These are phyloP conservation scores for Lota lota DNA, from an alignment of 2,113 vertebrate species.

Conservation along the genomic window DNA sequence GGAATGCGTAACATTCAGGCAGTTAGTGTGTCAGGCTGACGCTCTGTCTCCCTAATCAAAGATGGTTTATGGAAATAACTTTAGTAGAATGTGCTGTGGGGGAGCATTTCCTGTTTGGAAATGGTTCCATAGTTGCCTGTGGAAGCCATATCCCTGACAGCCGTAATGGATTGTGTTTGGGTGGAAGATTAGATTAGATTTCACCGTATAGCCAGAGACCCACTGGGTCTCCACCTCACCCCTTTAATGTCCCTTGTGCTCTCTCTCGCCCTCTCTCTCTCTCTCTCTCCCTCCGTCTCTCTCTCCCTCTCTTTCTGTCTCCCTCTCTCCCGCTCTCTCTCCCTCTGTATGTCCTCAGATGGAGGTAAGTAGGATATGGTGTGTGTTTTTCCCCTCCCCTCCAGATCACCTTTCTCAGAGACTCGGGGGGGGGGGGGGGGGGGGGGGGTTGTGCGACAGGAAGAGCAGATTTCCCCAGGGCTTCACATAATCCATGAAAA, in stretches of 20 bases:
- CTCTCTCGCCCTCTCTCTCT: conserved; percentile 48
- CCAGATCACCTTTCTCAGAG: conserved; percentile 65
- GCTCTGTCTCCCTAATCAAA: conserved; percentile 32
- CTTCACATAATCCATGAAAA: conserved; percentile 65
- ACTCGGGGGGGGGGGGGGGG: conserved; percentile 40
- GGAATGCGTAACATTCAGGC: conserved; percentile 24
- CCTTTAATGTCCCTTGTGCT: conserved; percentile 67
- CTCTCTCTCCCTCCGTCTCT: conserved; percentile 26
- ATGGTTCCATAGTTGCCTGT: conserved; percentile 37
- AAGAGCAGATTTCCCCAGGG: conserved; percentile 61
- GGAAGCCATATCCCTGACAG: conserved; percentile 52
- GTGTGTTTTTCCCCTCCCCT: conserved; percentile 44
- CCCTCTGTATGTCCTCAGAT: conserved; percentile 66
- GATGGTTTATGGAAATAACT: conserved; percentile 40
- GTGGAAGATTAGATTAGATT: conserved; percentile 62
- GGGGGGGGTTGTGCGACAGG: conserved; percentile 14
- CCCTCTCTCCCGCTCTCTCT: neutral
- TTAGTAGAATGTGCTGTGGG: conserved; percentile 15
- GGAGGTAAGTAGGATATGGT: conserved; percentile 74
- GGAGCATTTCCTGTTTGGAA: conserved; percentile 21
- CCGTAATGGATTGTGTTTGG: conserved; percentile 66
- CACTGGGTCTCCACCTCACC: conserved; percentile 58
- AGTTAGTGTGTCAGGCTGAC: conserved; percentile 19
- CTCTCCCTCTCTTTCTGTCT: conserved; percentile 41
- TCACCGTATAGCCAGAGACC: conserved; percentile 50